Evolutionary conservation across 2,797 vertebrate genomes (phyloP).

Genomic region (Xenopus petersii): DNA sequence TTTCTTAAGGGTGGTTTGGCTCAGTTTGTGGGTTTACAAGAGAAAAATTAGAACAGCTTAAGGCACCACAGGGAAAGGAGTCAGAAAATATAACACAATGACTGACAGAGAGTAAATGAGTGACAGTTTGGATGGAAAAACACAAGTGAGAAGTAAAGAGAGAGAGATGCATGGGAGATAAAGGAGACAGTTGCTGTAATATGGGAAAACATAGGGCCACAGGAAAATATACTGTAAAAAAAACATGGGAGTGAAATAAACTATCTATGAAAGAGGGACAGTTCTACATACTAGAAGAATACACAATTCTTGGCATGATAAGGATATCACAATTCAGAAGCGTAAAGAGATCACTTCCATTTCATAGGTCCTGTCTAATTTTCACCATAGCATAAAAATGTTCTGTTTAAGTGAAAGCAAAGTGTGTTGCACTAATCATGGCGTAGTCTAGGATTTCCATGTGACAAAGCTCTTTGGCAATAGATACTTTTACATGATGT

Average conservation of each 20-base stretch:
- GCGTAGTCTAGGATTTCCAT: background rate
- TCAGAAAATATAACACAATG: background rate
- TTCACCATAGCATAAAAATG: background rate
- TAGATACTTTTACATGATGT: background rate
- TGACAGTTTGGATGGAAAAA: background rate
- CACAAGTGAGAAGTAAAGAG: background rate
- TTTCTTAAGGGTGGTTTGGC: conserved; percentile 30
- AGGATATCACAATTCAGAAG: too few relatives aligned
- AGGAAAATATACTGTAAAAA: background rate
- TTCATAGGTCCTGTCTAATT: too few relatives aligned
- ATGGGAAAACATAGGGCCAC: background rate
- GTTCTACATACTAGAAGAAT: too few relatives aligned
- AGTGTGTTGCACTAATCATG: background rate
- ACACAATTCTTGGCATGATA: too few relatives aligned
- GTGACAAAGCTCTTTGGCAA: background rate
- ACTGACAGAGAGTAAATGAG: background rate
- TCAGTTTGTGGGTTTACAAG: conserved; percentile 5
- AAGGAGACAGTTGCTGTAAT: background rate
- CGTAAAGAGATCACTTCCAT: background rate
- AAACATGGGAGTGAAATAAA: background rate
- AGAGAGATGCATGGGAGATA: background rate
- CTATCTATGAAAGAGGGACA: too few relatives aligned
- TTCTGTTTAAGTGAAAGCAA: background rate
- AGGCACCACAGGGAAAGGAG: conserved; percentile 10
- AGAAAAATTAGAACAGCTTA: conserved; percentile 10